These are phyloP conservation scores for Sabatieria punctata DNA, from an alignment of 2,888 invertebrate species.

Conservation along the genomic window DNA sequence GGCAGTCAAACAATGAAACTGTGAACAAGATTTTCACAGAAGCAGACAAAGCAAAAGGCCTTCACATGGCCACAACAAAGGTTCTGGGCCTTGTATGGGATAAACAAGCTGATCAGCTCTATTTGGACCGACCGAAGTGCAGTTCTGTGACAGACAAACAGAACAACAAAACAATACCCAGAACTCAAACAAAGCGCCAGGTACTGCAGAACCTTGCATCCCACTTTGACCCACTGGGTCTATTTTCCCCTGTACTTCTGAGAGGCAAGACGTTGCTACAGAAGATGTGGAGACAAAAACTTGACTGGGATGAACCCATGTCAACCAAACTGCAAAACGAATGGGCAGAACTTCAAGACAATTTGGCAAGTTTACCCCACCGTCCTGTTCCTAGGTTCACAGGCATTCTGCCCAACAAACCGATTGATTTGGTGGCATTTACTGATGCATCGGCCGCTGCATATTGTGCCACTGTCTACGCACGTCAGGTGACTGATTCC, in stretches of 20 bases:
- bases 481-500: not conserved
- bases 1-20: not conserved
- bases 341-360: constrained; percentile 6
- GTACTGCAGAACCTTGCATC: constrained; percentile 1
- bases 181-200: constrained; percentile 7
- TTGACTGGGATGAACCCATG: constrained; percentile 7
- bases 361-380: not conserved
- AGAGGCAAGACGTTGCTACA: constrained; percentile 11
- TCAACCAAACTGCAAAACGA: not conserved
- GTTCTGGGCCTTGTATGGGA: constrained; percentile 12
- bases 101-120: not conserved
- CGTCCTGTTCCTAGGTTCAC: not conserved
- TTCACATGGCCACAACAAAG: not conserved
- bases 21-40: not conserved
- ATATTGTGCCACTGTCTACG: constrained; percentile 4
- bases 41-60: not conserved
- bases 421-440: constrained; percentile 9
- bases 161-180: not conserved
- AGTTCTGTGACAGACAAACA: too few species aligned
- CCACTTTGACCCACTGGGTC: constrained; percentile 11
- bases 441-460: constrained; percentile 1
- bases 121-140: not conserved
- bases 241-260: constrained; percentile 8
- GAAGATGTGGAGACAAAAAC: not conserved
- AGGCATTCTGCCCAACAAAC: not conserved